Evolutionary conservation across 2,113 vertebrate species (phyloP), one percentile per base, ranked within the genome.

Genomic region (Pedionomus torquatus): DNA sequence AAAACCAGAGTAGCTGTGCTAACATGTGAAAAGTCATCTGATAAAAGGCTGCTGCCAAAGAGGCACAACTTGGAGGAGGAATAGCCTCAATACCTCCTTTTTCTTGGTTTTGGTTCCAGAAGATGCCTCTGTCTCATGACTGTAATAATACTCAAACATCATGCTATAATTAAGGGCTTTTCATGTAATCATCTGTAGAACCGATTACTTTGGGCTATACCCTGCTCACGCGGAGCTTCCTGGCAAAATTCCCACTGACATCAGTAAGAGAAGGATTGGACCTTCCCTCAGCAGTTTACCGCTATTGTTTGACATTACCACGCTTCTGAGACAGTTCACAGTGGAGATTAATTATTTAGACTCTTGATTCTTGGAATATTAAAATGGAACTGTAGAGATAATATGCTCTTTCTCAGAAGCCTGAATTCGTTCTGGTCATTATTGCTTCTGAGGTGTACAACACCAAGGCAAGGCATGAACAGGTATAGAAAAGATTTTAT

Each of bases 151-250:
- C 41, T 95, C 90, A 94, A 76, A 95, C 89, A 95, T 87, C 94
- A 63, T 93, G 87, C 77, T 94, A 83, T 96, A 96, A 96, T 96
- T 94, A 97, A 97, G 90, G 89, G 92, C 90, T 95, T 97, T 95
- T 92, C 89, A 72, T 87, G 83, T 87, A 92, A 90, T 96, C 92
- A 87, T 91, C 83, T 90, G 69, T 92, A 69, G 81, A 89, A 94
- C 90, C 82, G 86, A 93, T 96, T 95, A 92, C 92, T 96, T 87
- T 92, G 92, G 96, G 71, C 90, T 95, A 65, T 93, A 90, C 77
- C 44, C 78, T 75, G 79, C 83, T 95, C 69, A 84, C 52, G 77
- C 91, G 87, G 92, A 94, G 85, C 76, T 92, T 92, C 79, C 69
- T 97, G 95, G 86, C 86, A 93, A 41, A 93, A 70, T 90, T 93